Conservation (phyloP, 92 coral and sea anemone genomes). For the Phymanthus crucifer region DNA sequence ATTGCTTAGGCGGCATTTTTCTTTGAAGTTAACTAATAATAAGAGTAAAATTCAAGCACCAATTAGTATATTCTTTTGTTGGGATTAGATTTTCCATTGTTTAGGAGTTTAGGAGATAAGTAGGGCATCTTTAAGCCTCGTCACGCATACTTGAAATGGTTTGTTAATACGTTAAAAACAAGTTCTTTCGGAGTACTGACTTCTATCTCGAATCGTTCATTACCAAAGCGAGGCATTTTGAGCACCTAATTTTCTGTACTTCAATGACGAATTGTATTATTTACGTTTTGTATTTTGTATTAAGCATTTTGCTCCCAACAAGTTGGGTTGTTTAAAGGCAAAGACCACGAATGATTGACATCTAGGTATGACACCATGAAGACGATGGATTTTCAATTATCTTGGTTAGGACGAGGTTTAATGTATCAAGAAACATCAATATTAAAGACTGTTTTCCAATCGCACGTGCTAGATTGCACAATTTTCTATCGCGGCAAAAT, state of each 20-base stretch:
- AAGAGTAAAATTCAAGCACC: background rate
- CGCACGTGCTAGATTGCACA: no score
- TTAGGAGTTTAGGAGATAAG: background rate
- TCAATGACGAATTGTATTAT: background rate
- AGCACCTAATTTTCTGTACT: background rate
- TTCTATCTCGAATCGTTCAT: background rate
- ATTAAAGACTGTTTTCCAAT: no score
- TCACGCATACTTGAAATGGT: slow-evolving; percentile 1
- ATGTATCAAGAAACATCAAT: no score
- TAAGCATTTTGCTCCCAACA: background rate
- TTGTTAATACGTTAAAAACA: background rate
- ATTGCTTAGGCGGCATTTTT: background rate
- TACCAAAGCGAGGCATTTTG: background rate
- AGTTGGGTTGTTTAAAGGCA: no score
- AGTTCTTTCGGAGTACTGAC: background rate
- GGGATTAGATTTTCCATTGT: background rate
- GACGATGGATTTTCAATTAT: background rate
- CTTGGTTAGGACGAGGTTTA: no score
- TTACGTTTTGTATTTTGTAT: background rate
- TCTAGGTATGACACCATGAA: background rate
- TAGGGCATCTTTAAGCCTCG: background rate
- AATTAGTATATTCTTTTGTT: background rate
- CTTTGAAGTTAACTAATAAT: background rate
- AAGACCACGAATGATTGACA: background rate
- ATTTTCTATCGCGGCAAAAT: no score